phyloP scores from a whole-genome alignment of 2,888 invertebrate species.

The Agrotis clavis region DNA sequence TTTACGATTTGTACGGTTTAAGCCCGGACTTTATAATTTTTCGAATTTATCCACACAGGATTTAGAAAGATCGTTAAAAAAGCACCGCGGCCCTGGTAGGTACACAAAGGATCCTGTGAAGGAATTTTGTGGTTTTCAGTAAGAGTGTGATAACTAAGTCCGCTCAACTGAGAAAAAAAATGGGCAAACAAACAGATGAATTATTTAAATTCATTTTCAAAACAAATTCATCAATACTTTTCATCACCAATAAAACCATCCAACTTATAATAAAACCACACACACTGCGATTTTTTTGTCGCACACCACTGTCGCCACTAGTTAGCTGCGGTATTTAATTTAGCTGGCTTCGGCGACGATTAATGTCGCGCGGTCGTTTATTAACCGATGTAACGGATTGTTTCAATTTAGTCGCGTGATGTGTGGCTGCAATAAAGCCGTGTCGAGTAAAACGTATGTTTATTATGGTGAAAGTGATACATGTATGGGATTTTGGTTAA shows the following conservation, averaged over 20 bases:
- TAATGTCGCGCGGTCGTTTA: slow-evolving; percentile 55
- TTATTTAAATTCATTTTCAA: no score
- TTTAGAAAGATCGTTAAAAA: no score
- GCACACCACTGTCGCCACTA: slow-evolving; percentile 18
- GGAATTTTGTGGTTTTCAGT: no score
- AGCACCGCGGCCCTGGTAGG: no score
- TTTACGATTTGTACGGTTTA: no score
- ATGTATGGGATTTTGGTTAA: not conserved
- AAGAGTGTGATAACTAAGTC: no score
- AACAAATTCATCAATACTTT: not conserved
- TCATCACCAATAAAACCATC: not conserved
- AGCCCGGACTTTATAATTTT: no score
- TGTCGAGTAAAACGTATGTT: not conserved
- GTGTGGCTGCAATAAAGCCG: slow-evolving; percentile 47
- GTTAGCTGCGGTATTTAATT: slow-evolving; percentile 48
- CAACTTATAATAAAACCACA: not conserved
- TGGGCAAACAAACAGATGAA: no score
- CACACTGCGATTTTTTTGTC: slow-evolving; percentile 32
- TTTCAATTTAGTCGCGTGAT: slow-evolving; percentile 62
- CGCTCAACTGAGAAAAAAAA: no score
- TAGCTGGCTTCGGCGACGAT: slow-evolving; percentile 42
- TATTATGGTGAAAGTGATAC: not conserved
- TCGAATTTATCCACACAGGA: no score
- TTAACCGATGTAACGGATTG: slow-evolving; percentile 47
- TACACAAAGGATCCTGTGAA: no score